Evolutionary conservation across 2,113 vertebrate species (phyloP).

Genomic region (Clarias macrocephalus): DNA sequence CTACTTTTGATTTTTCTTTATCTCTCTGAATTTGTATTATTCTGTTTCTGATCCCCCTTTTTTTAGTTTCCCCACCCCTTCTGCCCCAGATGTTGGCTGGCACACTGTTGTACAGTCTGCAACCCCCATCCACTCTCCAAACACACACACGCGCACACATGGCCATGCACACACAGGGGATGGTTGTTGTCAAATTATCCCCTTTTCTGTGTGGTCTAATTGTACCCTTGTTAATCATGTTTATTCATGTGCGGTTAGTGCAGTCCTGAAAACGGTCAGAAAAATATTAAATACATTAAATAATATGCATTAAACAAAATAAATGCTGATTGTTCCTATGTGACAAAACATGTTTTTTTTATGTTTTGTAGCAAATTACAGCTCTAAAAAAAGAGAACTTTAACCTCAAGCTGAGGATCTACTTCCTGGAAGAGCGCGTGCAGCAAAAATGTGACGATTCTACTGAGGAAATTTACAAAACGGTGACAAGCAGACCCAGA

Average conservation of each 20-base stretch:
- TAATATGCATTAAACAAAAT: no score
- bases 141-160: conserved; percentile 41
- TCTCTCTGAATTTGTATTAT: not conserved
- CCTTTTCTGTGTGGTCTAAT: not conserved
- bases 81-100: conserved; percentile 70
- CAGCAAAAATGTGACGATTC: conserved; percentile 91
- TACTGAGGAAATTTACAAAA: conserved; percentile 88
- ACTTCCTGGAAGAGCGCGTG: conserved; percentile 94
- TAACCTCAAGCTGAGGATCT: conserved; percentile 96
- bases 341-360: not conserved
- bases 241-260: not conserved
- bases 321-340: not conserved
- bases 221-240: conserved; percentile 16
- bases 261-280: not conserved
- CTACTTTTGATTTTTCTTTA: not conserved
- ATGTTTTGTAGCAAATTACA: conserved; percentile 86
- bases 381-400: conserved; percentile 98
- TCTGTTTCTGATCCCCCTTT: not conserved
- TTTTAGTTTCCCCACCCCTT: conserved; percentile 54
- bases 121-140: conserved; percentile 43
- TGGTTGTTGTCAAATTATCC: conserved; percentile 46
- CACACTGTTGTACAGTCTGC: conserved; percentile 71
- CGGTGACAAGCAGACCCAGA: conserved; percentile 65
- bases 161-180: conserved; percentile 37
- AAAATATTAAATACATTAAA: not conserved